Evolutionary conservation across 2,888 invertebrate genomes (phyloP).

Genomic region (Oxyscelio sp.): DNA sequence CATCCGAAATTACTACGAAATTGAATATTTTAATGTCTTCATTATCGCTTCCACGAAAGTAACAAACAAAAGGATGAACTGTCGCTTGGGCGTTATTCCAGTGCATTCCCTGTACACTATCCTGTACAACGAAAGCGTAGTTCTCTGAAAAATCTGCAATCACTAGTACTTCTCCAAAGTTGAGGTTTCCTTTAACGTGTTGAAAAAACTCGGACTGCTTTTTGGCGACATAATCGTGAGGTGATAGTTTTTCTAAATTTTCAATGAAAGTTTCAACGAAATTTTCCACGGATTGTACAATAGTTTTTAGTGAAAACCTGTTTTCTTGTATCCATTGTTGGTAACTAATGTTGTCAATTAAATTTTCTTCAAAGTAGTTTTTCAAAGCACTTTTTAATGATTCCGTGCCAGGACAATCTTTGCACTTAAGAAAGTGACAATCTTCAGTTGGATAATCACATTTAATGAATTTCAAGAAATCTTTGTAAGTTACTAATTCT

Average conservation of each 20-base stretch:
- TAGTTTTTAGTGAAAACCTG: too few relatives aligned
- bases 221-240: slow-evolving; percentile 65
- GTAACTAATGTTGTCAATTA: slow-evolving; percentile 54
- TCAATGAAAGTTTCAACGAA: slow-evolving; percentile 64
- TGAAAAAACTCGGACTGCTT: slow-evolving; percentile 58
- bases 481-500: slow-evolving; percentile 21
- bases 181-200: slow-evolving; percentile 42
- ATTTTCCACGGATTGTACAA: slow-evolving; percentile 60
- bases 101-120: too few relatives aligned
- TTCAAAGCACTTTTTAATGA: slow-evolving; percentile 15
- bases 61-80: slow-evolving; percentile 59
- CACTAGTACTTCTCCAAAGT: slow-evolving; percentile 56
- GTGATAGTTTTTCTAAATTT: slow-evolving; percentile 51
- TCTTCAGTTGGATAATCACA: slow-evolving; percentile 43
- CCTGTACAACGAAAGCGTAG: too few relatives aligned
- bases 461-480: slow-evolving; percentile 30
- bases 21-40: neutral
- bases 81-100: slow-evolving; percentile 69
- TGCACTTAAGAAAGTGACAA: slow-evolving; percentile 39
- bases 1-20: too few relatives aligned
- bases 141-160: slow-evolving; percentile 67
- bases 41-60: slow-evolving; percentile 21
- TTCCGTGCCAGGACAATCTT: slow-evolving; percentile 35
- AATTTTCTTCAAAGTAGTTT: slow-evolving; percentile 31
- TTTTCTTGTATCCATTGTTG: slow-evolving; percentile 71